Percentiles rank a stretch among this genome's conserved stretches.
These are phyloP conservation scores for Erebia palarica DNA, from an alignment of 2,888 invertebrate species.

Conservation along the genomic window DNA sequence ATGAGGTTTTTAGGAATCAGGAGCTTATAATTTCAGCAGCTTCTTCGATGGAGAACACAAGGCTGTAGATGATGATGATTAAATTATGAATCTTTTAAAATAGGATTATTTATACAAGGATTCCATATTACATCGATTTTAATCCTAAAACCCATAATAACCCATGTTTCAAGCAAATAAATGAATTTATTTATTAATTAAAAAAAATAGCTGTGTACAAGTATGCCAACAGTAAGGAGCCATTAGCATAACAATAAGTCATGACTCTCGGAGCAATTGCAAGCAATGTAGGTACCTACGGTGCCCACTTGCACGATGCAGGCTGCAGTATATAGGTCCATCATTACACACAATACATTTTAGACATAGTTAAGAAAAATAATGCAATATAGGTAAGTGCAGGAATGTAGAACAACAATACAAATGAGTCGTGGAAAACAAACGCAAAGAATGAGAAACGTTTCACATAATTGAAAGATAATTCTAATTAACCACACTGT, in stretches of 20 bases:
- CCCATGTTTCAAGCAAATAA: no score
- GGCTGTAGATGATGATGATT: no score
- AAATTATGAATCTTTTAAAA: no score
- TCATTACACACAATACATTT: neutral
- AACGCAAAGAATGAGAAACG: constrained; percentile 3
- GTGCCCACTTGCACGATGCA: constrained; percentile 25
- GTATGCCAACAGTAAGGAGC: constrained; percentile 20
- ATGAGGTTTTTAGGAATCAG: no score
- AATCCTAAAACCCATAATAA: no score
- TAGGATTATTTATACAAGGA: no score
- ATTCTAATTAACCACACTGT: neutral
- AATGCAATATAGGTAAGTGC: neutral
- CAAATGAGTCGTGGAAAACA: neutral
- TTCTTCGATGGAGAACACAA: no score
- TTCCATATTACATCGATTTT: no score
- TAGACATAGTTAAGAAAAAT: constrained; percentile 23
- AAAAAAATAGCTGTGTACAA: neutral
- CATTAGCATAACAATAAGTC: constrained; percentile 40
- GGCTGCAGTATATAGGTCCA: constrained; percentile 9
- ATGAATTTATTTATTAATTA: neutral
- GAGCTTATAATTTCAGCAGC: no score
- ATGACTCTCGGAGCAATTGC: constrained; percentile 36
- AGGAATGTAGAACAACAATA: constrained; percentile 19
- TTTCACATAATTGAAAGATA: neutral
- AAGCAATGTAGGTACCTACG: constrained; percentile 25